Base-by-base conservation (phyloP, 2,888 invertebrate genomes). In the Petrolisthes cinctipes region DNA sequence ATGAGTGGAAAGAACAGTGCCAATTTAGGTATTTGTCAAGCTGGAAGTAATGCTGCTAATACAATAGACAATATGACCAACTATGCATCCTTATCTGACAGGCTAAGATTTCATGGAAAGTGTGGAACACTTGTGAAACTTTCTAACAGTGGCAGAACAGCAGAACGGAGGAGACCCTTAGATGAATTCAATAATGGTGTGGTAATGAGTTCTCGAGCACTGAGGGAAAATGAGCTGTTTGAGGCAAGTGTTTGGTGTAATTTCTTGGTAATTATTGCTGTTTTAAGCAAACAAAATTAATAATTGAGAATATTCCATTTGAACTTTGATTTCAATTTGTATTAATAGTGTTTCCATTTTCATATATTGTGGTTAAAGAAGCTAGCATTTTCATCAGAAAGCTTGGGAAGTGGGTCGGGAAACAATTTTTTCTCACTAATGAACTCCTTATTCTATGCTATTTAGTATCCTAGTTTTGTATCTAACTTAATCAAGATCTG, bases 141-240 rank as follows among this genome's bases (percentile, higher is more conserved):
- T 53, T 95, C 97, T 0, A 95, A 95, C 91, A 96, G 96, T 92
- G 93, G 96, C 14, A 92, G 97, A 91, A 96, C 97, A 5, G 98
- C 98, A 0, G 97, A 98, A 92, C 94, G 98, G 89, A 95, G 96
- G 85, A 94, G 97, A 88, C 98, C 98, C 0, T 93, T 97, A 6
- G 98, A 98, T 92, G 98, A 98, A 93, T 98, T 98, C 93, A 98
- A 98, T 93, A 98, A 98, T 93, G 98, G 97, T 0, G 97, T 98
- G 4, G 97, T 98, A 1, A 97, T 98, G 97, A 98, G 98, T 2
- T 97, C 97, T 92, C 94, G 98, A 73, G 96, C 97, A 0, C 93
- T 99, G 4, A 94, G 95, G 89, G 97, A 97, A 92, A 96, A 97
- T 92, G 98, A 98, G 93, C 93, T 98, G 37, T 99, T 98, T 93